A percentile compares a stretch with the other conserved stretches of the same genome.
These are phyloP conservation scores for Vulpes vulpes DNA, from an alignment of 2,113 vertebrate genomes.

Conservation along the genomic window DNA sequence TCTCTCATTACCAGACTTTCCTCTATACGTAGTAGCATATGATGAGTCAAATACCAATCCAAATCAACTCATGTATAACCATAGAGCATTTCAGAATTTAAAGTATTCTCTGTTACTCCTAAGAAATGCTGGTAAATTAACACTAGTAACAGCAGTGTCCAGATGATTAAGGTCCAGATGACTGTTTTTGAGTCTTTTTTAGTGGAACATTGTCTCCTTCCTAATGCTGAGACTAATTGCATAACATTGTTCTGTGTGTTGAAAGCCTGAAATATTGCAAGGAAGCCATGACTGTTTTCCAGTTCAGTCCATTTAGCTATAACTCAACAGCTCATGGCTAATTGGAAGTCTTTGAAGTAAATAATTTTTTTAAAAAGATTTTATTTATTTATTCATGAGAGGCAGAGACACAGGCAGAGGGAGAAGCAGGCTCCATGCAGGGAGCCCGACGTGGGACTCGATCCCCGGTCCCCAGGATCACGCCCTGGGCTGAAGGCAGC, in stretches of 20 bases:
- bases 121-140: conserved; percentile 39
- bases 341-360: not conserved
- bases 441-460: too few relatives aligned
- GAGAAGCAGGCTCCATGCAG: too few relatives aligned
- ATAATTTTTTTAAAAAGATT: not conserved
- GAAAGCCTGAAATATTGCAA: not conserved
- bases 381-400: too few relatives aligned
- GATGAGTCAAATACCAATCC: not conserved
- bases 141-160: not conserved
- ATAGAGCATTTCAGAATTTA: not conserved
- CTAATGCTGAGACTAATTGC: not conserved
- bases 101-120: not conserved
- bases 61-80: not conserved
- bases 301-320: not conserved
- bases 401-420: too few relatives aligned
- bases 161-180: not conserved
- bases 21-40: not conserved
- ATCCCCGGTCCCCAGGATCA: too few relatives aligned
- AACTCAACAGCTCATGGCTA: not conserved
- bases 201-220: not conserved
- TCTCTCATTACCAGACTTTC: not conserved
- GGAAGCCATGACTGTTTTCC: not conserved
- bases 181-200: not conserved
- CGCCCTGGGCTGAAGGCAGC: too few relatives aligned
- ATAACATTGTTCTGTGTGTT: not conserved